Conservation (phyloP, 2,113 vertebrate species). For the Cygnus buccinator region DNA sequence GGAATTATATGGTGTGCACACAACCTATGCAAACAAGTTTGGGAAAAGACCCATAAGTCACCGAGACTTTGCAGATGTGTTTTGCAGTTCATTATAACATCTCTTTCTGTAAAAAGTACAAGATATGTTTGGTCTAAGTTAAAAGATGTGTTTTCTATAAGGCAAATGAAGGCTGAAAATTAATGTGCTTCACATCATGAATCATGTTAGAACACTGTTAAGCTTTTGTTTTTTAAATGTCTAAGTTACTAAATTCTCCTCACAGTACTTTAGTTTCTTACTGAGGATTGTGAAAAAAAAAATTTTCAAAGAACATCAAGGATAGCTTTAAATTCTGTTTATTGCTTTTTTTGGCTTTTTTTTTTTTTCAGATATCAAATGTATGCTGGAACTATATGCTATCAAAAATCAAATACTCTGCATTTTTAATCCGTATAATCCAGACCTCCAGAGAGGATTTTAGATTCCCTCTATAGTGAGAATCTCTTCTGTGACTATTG, state of each 20-base stretch:
- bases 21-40: neutral
- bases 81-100: neutral
- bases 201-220: neutral
- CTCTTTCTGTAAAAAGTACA: neutral
- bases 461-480: neutral
- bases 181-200: neutral
- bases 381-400: neutral
- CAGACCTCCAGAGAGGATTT: neutral
- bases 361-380: neutral
- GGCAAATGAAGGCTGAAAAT: neutral
- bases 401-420: neutral
- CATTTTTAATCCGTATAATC: neutral
- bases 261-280: neutral
- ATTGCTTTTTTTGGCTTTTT: neutral
- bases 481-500: neutral
- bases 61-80: neutral
- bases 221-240: neutral
- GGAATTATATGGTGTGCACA: neutral
- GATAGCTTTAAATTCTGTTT: neutral
- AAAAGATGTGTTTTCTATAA: neutral
- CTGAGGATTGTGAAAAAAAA: neutral
- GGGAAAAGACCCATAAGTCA: neutral
- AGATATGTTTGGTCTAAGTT: neutral
- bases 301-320: neutral
- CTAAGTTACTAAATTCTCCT: neutral